phyloP scores from a whole-genome alignment of 2,888 invertebrate species.

The Ischnura elegans region DNA sequence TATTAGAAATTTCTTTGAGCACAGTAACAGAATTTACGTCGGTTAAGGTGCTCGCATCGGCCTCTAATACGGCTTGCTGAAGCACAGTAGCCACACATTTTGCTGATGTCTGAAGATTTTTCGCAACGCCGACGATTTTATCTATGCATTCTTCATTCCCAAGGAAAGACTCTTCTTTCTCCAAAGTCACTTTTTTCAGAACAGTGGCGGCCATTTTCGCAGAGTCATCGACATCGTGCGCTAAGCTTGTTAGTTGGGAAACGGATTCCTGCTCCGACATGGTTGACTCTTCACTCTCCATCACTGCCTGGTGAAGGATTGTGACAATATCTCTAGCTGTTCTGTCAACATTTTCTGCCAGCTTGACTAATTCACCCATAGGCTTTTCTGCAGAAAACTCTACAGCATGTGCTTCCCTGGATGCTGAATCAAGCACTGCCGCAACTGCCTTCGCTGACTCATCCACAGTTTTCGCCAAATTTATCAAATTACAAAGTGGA shows the following conservation, averaged over 20 bases:
- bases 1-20: constrained; percentile 69
- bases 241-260: constrained; percentile 1
- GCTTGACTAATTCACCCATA: neutral
- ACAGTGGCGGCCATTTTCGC: constrained; percentile 14
- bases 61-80: constrained; percentile 49
- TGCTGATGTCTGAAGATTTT: constrained; percentile 14
- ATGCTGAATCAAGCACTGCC: constrained; percentile 6
- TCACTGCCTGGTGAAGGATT: constrained; percentile 42
- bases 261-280: constrained; percentile 58
- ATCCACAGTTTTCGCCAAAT: constrained; percentile 36
- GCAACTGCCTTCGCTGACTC: constrained; percentile 27
- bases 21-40: constrained; percentile 67
- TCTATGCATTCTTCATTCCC: constrained; percentile 69
- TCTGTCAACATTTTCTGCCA: constrained; percentile 10
- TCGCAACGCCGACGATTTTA: constrained; percentile 73
- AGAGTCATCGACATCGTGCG: constrained; percentile 27
- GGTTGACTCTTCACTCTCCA: constrained; percentile 45
- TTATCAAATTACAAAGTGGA: constrained; percentile 26
- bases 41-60: constrained; percentile 51
- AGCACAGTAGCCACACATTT: constrained; percentile 46
- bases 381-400: neutral
- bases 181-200: constrained; percentile 12
- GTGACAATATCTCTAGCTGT: constrained; percentile 5
- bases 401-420: neutral
- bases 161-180: neutral